Base-by-base conservation (phyloP, 1,140 invertebrate genomes). In the Penaeus vannamei region DNA sequence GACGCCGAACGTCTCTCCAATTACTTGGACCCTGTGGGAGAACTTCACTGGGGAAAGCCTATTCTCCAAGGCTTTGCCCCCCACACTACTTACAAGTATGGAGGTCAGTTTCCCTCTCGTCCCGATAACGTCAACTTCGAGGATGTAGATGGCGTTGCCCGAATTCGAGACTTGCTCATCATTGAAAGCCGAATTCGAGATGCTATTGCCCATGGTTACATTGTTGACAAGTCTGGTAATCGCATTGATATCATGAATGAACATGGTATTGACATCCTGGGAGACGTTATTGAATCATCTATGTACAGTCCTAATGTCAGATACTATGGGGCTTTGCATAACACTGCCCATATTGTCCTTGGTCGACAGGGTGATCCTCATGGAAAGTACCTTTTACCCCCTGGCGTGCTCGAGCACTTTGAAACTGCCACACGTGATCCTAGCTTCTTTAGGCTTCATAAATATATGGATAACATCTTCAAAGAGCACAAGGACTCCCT, bases 131-230 rank as follows among this genome's bases (percentile, higher is more conserved):
- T 77, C 0, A 17, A 84, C 2, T 88, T 77, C 29, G 66, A 61
- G 22, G 86, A 88, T n/a, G 86, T 88, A n/a, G 86, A 88, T 20
- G 86, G 86, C n/a, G 86, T 88, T 32, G 86, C 86, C 19, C 80
- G 64, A 36, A 69, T 88, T 23, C 46, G 86, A 4, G 86, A 88
- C 59, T 76, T 88, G 86, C 10, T 84, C 17, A 88, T 88, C 29
- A 22, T 77, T 12, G 86, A 87, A 2, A 82, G 36, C 61, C 86
- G 86, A 29, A 82, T 87, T 29, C 79, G 86, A 26, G 86, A 87
- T n/a, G 86, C 86, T 62, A 87, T 87, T 62, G 86, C 86, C 69
- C 86, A 87, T 22, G 86, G 86, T 17, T 88, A 84, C 22, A 26
- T 84, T 29, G 59, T 32, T 7, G 69, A 61, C 59, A 77, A 42